Conservation (phyloP, 2,113 vertebrate genomes). For the Fregetta grallaria region DNA sequence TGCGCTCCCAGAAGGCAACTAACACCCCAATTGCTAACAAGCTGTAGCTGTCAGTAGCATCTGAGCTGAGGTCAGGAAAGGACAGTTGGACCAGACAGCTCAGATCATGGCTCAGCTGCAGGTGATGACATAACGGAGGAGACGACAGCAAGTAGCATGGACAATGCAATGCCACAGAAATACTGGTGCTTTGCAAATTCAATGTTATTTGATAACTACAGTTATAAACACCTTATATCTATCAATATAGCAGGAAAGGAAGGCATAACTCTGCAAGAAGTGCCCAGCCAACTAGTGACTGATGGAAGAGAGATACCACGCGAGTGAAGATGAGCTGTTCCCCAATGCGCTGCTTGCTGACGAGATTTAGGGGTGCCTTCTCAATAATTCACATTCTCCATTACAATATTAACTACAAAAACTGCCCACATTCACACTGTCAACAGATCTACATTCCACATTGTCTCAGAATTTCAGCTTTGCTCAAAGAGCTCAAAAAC, state of each 20-base stretch:
- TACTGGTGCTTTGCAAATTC: not conserved
- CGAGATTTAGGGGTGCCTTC: not conserved
- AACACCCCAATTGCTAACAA: not conserved
- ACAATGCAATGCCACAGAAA: not conserved
- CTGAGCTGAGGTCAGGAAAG: not conserved
- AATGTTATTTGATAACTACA: not conserved
- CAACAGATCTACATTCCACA: not conserved
- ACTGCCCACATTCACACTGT: not conserved
- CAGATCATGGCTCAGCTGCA: not conserved
- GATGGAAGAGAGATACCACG: not conserved
- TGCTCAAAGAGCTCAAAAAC: not conserved
- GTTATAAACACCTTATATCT: not conserved
- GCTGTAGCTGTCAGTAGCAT: not conserved
- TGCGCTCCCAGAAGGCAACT: not conserved
- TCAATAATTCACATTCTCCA: not conserved
- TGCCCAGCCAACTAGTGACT: not conserved
- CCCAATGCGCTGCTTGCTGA: fast-evolving
- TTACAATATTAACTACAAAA: not conserved
- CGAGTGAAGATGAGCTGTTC: not conserved
- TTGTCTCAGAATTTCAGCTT: not conserved
- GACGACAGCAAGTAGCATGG: not conserved
- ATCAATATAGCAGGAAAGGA: not conserved
- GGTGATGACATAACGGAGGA: not conserved
- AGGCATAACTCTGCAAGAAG: not conserved
- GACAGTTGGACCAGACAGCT: not conserved